These are phyloP conservation scores for Sitophilus oryzae DNA, from an alignment of 1,140 invertebrate genomes.

Conservation along the genomic window DNA sequence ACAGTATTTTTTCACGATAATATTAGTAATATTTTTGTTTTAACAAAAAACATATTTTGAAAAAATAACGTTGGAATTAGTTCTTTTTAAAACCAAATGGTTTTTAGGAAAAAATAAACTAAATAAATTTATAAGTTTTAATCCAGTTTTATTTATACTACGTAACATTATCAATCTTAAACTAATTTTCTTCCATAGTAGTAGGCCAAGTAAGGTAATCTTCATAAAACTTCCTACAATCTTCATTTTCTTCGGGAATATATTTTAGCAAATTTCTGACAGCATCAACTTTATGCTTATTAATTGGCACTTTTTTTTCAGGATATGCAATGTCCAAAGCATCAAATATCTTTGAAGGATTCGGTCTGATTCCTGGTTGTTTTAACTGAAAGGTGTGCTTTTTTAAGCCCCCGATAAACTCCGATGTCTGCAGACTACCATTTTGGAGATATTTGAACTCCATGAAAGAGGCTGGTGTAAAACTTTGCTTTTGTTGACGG, in stretches of 20 bases:
- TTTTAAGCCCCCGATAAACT: not conserved
- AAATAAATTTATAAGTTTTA: constrained; percentile 3
- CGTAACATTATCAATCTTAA: not conserved
- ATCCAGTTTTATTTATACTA: constrained; percentile 4
- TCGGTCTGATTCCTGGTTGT: too few species aligned
- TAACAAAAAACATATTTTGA: constrained; percentile 1
- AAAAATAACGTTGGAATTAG: constrained; percentile 1
- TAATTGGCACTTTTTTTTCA: not conserved
- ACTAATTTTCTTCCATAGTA: constrained; percentile 5
- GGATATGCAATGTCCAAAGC: not conserved
- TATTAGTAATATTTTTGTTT: constrained; percentile 1
- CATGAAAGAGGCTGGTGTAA: not conserved
- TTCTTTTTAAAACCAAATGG: constrained; percentile 1
- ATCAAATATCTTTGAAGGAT: too few species aligned
- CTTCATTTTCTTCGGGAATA: not conserved
- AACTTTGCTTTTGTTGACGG: constrained; percentile 3
- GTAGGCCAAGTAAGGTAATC: not conserved
- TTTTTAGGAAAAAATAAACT: not conserved
- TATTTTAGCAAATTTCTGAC: constrained; percentile 4
- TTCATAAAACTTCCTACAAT: not conserved
- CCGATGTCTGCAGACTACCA: too few species aligned
- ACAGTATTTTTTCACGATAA: not conserved
- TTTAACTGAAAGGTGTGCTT: too few species aligned
- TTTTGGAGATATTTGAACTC: too few species aligned
- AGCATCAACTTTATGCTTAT: constrained; percentile 5